Conservation (phyloP, 2,113 vertebrate species). For the Diadophis punctatus region DNA sequence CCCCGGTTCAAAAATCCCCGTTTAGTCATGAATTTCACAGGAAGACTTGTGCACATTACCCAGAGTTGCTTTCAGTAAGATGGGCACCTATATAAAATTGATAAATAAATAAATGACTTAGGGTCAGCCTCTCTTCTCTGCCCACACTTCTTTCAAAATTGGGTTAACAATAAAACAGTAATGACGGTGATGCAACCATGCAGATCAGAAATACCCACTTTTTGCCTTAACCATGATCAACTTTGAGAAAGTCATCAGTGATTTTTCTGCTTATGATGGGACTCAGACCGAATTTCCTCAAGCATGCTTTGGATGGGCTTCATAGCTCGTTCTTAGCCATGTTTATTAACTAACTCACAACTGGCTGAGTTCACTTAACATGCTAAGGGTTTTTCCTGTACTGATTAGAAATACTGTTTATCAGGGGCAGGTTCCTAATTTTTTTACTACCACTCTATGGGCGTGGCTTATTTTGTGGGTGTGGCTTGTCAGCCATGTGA, state of each 20-base stretch:
- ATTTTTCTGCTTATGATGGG: neutral
- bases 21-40: neutral
- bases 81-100: neutral
- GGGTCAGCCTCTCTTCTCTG: neutral
- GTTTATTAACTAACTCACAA: neutral
- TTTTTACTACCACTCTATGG: no score
- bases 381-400: neutral
- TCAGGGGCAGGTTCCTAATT: no score
- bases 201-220: neutral
- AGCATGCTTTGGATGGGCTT: neutral
- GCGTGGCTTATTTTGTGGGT: no score
- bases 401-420: neutral
- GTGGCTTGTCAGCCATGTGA: no score
- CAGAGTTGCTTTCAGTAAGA: neutral
- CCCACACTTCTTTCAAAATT: no score
- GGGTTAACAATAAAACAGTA: neutral
- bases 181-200: no score
- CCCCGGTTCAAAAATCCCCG: neutral
- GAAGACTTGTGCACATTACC: neutral
- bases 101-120: neutral
- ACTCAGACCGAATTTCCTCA: neutral
- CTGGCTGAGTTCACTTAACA: neutral
- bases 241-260: neutral
- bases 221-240: neutral
- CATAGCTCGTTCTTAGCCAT: neutral